phyloP scores from a whole-genome alignment of 2,113 vertebrate species.

The Maccullochella peelii region DNA sequence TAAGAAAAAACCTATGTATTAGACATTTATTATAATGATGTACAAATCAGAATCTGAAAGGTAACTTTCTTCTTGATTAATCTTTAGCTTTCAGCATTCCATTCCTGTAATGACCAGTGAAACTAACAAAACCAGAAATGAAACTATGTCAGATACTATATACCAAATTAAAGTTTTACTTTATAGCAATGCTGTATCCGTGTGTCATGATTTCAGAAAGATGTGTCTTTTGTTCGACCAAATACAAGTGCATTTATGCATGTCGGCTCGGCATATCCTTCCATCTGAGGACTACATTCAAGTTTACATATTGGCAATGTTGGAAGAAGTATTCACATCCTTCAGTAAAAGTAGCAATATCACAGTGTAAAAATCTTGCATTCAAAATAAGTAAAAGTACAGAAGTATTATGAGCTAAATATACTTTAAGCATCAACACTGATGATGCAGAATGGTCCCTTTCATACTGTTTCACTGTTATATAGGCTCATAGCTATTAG shows the following conservation, averaged over 20 bases:
- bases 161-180: conserved; percentile 82
- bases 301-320: neutral
- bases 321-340: neutral
- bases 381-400: neutral
- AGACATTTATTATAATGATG: conserved; percentile 56
- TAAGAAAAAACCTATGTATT: conserved; percentile 29
- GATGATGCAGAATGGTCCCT: neutral
- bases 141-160: conserved; percentile 64
- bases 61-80: conserved; percentile 60
- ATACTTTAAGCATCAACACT: neutral
- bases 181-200: conserved; percentile 52
- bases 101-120: conserved; percentile 65
- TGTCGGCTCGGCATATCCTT: neutral
- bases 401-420: neutral
- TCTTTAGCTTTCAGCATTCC: conserved; percentile 70
- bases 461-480: neutral
- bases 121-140: conserved; percentile 61
- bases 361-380: neutral
- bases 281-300: neutral
- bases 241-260: neutral
- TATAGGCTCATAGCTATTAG: neutral
- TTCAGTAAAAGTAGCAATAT: neutral
- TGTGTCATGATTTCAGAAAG: neutral
- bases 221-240: neutral
- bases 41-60: conserved; percentile 59